A percentile compares a stretch with the other conserved stretches of the same genome.
Evolutionary conservation across 2,113 vertebrate species (phyloP).

Genomic region (Nothocercus nigrocapillus): DNA sequence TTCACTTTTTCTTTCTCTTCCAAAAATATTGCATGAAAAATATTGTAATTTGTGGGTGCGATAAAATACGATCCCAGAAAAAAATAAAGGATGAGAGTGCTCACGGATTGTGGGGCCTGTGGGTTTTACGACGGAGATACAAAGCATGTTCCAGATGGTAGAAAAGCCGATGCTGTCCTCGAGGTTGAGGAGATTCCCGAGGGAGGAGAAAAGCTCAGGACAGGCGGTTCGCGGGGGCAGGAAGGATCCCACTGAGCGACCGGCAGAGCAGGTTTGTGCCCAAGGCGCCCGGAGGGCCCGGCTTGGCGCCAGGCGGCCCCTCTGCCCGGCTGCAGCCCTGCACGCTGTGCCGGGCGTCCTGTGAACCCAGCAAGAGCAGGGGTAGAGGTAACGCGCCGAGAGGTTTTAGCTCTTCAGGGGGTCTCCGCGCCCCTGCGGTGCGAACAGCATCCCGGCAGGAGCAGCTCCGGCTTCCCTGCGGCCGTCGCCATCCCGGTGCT

Average conservation of each 20-base stretch:
- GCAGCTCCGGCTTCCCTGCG: rapidly evolving
- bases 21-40: slow-evolving; percentile 40
- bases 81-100: slow-evolving; percentile 38
- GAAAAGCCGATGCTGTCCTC: background rate
- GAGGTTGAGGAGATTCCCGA: background rate
- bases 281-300: background rate
- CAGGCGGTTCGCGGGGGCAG: background rate
- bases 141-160: background rate
- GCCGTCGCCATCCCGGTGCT: rapidly evolving
- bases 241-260: background rate
- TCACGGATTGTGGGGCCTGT: background rate
- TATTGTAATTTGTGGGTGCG: slow-evolving; percentile 42
- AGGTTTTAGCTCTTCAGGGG: background rate
- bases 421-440: background rate
- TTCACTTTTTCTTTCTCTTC: background rate
- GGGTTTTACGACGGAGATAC: slow-evolving; percentile 27
- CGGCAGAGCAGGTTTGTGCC: background rate
- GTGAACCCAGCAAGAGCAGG: rapidly evolving
- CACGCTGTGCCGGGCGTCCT: background rate
- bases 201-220: background rate
- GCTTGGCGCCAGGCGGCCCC: background rate
- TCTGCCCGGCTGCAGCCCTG: background rate
- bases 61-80: slow-evolving; percentile 38
- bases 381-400: background rate
- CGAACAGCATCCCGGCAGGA: rapidly evolving